phyloP scores from a whole-genome alignment of 1,140 invertebrate genomes.

The Psilanteris sp. region DNA sequence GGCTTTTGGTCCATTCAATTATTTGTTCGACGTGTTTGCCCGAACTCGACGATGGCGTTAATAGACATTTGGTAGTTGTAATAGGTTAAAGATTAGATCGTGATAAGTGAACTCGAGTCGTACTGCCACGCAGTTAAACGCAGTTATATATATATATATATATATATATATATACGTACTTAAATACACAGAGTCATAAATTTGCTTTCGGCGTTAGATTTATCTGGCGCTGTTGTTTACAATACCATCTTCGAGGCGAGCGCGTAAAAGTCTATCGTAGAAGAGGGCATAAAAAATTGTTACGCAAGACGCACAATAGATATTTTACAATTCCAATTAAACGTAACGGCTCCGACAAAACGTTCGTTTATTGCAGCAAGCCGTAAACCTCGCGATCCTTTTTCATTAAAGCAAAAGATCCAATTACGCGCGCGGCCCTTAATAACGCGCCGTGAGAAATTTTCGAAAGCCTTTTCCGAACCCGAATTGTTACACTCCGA shows the following conservation, averaged over 20 bases:
- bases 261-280: constrained; percentile 6
- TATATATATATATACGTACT: too few relatives aligned
- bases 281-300: constrained; percentile 2
- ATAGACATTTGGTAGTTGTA: too few relatives aligned
- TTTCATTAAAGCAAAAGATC: constrained; percentile 1
- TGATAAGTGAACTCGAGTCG: too few relatives aligned
- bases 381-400: not conserved
- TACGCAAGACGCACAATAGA: not conserved
- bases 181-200: not conserved
- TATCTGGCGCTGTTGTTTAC: constrained; percentile 9
- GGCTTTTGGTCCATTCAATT: too few relatives aligned
- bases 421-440: constrained; percentile 4
- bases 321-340: constrained; percentile 3
- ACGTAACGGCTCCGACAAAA: not conserved
- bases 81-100: too few relatives aligned
- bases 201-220: constrained; percentile 14
- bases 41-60: too few relatives aligned
- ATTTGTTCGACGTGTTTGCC: too few relatives aligned
- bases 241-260: constrained; percentile 5
- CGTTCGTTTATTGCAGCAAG: not conserved
- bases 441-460: constrained; percentile 3
- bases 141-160: too few relatives aligned
- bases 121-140: too few relatives aligned
- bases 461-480: constrained; percentile 35
- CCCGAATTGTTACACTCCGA: constrained; percentile 23